Base-by-base conservation (phyloP, 2,888 invertebrate genomes). In the Lydus trimaculatus region DNA sequence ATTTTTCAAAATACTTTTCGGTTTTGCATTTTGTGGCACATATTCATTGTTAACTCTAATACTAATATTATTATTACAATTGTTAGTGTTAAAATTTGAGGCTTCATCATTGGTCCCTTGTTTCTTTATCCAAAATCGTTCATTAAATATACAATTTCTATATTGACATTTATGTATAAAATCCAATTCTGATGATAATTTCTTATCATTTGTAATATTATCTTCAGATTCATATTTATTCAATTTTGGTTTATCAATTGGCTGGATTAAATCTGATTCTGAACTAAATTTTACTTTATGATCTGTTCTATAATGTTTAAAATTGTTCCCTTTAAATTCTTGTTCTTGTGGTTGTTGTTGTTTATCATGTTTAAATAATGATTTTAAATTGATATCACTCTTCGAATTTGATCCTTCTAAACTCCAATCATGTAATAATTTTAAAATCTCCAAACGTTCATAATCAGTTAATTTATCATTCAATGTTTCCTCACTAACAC, bases 11-110 rank as follows among this genome's bases (percentile, higher is more conserved):
- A 83, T 84, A 67, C 83, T 73, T 75, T 83, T 83, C 9, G 78
- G 78, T 64, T 75, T 72, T 23, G 75, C 61, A 58, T 61, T 70
- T 67, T 64, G 71, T 87, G 86, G 73, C 86, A 87, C 13, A 86
- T 79, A 52, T 87, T 36, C 36, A 36, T 36, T 9, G 13, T 13
- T 36, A n/a, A n/a, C n/a, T n/a, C n/a, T n/a, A n/a, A n/a, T n/a
- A 9, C 3, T 48, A 17, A 86, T 75, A 86, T 87, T 87, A 87
- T 39, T 86, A 86, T 23, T 86, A 86, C 0, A 87, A 85, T 79
- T 86, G 86, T 23, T 86, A 86, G 0, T 87, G 85, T 79, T 84
- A 39, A 65, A 61, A 52, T 82, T 83, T 59, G 84, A 83, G 13
- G 85, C 84, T 2, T 84, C 84, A 76, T 82, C 83, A 52, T 84